Conservation (phyloP, 2,113 vertebrate genomes). For the Orthonyx spaldingii region DNA sequence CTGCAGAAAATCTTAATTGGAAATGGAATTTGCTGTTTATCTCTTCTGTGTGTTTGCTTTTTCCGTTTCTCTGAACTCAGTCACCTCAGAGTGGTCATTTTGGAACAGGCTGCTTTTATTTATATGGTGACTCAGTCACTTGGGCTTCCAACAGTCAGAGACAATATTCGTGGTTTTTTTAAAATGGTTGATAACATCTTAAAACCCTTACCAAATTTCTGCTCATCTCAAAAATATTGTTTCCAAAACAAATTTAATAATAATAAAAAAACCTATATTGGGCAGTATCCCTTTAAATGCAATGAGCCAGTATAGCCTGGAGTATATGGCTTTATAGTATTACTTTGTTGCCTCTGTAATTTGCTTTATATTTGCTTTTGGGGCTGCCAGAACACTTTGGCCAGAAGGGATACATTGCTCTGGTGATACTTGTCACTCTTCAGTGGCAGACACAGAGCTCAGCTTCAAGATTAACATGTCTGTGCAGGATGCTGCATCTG, state of each 20-base stretch:
- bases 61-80: neutral
- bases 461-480: neutral
- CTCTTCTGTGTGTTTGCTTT: neutral
- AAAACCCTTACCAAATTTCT: neutral
- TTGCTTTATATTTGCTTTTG: constrained; percentile 33
- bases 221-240: neutral
- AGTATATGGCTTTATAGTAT: constrained; percentile 20
- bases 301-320: neutral
- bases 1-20: neutral
- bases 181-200: neutral
- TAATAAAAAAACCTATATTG: neutral
- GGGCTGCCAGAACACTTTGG: constrained; percentile 62
- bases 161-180: neutral
- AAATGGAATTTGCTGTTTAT: neutral
- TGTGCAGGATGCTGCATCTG: neutral
- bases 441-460: neutral
- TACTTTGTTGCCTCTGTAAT: constrained; percentile 17
- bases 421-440: neutral
- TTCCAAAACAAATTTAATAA: neutral
- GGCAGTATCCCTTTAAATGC: constrained; percentile 69
- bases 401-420: neutral
- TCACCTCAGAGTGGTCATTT: neutral
- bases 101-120: neutral
- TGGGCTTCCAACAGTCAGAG: neutral
- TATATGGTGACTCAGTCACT: neutral